Base-by-base conservation (phyloP, 2,797 vertebrate genomes). In the Tragopan temminckii region DNA sequence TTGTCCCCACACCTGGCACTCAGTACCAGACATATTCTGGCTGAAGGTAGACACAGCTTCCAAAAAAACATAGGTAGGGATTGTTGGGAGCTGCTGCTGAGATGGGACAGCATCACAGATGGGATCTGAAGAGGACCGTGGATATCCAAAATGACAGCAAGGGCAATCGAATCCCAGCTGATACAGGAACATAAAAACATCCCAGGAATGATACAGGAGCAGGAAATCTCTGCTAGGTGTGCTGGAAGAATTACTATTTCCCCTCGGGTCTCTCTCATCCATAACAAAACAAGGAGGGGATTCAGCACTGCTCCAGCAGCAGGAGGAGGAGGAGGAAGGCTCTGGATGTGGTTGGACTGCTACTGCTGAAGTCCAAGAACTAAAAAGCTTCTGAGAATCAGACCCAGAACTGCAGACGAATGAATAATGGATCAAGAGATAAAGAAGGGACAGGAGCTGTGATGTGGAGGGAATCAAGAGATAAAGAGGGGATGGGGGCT, bases 41-140 rank as follows among this genome's bases (percentile, higher is more conserved):
- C 36, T 74, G 50, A 33, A 66, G 20, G 38, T 1, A 48, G 31
- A 62, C n/a, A 25, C 2, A 8, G 55, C 17, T 80, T 58, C 69
- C 40, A 33, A 36, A 71, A 93, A 66, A 5, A 1, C 64, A 5
- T 5, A 17, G 15, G 4, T 16, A 61, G 45, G 42, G 27, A 35
- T 21, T 23, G 15, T 0, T 10, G 19, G 14, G 57, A 76, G 31
- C 24, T 43, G 3, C 9, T n/a, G 62, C 46, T 8, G 63, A 35
- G 58, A 36, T 0, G 38, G n/a, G 64, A 45, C 35, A 12, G 10
- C 0, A 1, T 1, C 8, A 48, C 40, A 64, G 27, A 50, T 61
- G 13, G 45, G 16, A 13, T 66, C 45, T 62, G 59, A 62, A 69
- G n/a, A 0, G 1, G 14, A 29, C 6, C n/a, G 55, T 38, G 67